phyloP scores from a whole-genome alignment of 1,140 invertebrate species.

The Mycetomoellerius zeteki region DNA sequence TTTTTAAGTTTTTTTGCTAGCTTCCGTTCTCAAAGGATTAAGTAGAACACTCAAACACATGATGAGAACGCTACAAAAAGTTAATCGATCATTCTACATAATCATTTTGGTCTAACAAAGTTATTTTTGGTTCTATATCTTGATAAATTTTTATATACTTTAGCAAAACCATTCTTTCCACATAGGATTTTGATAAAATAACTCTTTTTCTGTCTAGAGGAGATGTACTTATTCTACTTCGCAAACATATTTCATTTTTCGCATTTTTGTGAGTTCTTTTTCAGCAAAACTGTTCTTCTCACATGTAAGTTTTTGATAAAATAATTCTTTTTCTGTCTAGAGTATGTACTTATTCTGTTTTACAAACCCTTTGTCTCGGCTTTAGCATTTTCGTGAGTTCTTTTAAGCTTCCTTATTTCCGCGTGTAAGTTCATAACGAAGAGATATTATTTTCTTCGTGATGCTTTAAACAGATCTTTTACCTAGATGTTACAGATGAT shows the following conservation, averaged over 20 bases:
- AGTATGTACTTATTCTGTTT: conserved; percentile 18
- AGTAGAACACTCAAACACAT: no score
- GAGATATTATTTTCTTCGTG: neutral
- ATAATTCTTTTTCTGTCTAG: neutral
- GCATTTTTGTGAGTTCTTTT: neutral
- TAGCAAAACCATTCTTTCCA: no score
- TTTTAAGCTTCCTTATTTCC: neutral
- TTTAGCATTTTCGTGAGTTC: neutral
- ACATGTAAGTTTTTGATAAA: neutral
- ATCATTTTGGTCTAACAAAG: no score
- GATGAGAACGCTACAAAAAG: no score
- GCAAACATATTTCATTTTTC: neutral
- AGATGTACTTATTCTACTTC: conserved; percentile 13
- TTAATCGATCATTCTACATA: no score
- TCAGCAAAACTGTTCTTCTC: neutral
- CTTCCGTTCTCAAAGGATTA: no score
- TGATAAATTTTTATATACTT: no score
- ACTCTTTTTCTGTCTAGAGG: neutral
- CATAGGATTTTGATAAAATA: neutral
- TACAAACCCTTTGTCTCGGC: neutral
- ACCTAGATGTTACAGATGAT: neutral
- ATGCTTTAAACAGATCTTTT: neutral
- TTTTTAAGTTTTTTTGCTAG: no score
- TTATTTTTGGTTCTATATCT: no score
- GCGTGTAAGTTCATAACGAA: neutral